Evolutionary conservation across 1,140 invertebrate genomes (phyloP).

Genomic region (Steinernema khuongi): DNA sequence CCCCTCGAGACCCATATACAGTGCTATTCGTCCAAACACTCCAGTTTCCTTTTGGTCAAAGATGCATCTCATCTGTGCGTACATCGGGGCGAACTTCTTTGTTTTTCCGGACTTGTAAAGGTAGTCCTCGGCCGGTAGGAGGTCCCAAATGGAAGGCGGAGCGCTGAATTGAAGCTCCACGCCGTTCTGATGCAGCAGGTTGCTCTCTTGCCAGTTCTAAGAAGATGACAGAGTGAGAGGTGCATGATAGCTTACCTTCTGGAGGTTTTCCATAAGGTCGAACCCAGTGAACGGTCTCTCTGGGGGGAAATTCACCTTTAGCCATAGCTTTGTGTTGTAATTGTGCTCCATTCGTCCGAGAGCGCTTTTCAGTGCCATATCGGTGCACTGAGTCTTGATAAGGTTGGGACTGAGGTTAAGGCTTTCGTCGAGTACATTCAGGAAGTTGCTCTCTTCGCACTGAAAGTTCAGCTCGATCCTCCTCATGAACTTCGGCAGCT

Average conservation of each 20-base stretch:
- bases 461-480: neutral
- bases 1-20: slow-evolving; percentile 8
- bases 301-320: neutral
- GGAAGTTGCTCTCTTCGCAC: neutral
- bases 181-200: neutral
- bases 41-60: neutral
- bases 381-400: neutral
- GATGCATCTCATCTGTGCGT: neutral
- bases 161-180: neutral
- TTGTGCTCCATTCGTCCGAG: neutral
- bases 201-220: neutral
- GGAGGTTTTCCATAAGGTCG: neutral
- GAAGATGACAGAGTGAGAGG: no score
- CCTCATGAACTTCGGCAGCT: neutral
- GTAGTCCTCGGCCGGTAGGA: neutral
- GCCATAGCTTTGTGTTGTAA: neutral
- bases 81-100: neutral
- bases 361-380: neutral
- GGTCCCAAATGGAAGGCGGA: neutral
- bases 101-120: neutral
- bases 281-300: neutral
- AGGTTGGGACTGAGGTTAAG: neutral
- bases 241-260: neutral
- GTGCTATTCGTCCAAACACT: neutral
- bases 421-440: neutral